Conservation (phyloP, 1,140 invertebrate species). For the Teleogryllus occipitalis region DNA sequence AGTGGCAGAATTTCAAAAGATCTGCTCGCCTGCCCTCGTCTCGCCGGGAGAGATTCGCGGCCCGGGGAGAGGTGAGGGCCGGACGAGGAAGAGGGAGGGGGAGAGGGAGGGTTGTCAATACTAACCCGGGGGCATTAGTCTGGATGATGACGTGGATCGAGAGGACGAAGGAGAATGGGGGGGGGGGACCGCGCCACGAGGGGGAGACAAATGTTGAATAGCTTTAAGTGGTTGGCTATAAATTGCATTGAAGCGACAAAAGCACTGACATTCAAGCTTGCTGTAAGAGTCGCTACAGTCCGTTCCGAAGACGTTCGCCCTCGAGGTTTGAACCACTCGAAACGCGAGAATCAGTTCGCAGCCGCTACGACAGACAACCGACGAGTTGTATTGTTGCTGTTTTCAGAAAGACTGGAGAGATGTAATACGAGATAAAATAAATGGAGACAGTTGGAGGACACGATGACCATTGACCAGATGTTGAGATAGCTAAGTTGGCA, state of each 20-base stretch:
- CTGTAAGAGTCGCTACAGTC: background rate
- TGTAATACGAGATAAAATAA: no score
- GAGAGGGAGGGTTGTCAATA: background rate
- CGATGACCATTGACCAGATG: no score
- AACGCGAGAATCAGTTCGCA: no score
- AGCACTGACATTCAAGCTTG: background rate
- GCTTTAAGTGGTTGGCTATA: constrained; percentile 17
- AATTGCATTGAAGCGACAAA: constrained; percentile 12
- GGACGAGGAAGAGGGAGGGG: background rate
- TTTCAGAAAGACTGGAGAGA: no score
- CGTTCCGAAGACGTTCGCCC: background rate
- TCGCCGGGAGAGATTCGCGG: background rate
- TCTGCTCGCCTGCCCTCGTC: background rate
- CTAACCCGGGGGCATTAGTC: background rate
- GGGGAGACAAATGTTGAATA: background rate
- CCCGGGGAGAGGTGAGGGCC: background rate
- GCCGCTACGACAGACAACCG: no score
- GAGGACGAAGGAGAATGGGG: background rate
- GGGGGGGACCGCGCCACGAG: background rate
- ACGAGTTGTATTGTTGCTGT: no score
- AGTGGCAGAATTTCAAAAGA: constrained; percentile 11
- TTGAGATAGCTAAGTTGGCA: no score
- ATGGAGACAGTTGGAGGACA: no score
- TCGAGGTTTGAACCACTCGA: no score
- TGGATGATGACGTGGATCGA: background rate